Percentiles rank a stretch among this genome's conserved stretches.
Conservation (phyloP, 2,113 vertebrate species). For the Candoia aspera region DNA sequence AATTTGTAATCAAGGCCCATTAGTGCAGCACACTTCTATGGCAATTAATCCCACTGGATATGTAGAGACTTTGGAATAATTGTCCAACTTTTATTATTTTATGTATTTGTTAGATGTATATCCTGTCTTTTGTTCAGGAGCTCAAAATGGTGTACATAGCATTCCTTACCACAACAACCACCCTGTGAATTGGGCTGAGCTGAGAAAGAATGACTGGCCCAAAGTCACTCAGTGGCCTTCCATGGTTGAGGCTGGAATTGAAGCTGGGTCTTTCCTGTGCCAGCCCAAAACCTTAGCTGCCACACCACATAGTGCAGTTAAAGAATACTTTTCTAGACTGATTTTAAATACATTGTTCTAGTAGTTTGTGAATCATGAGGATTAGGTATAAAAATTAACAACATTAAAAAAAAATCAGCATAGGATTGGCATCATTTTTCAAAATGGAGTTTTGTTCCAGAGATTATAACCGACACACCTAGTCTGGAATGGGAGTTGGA, state of each 20-base stretch:
- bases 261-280: neutral
- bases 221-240: neutral
- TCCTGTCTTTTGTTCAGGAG: neutral
- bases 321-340: neutral
- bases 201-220: neutral
- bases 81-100: neutral
- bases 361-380: neutral
- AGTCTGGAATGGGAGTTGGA: slow-evolving; percentile 37
- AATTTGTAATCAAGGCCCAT: neutral
- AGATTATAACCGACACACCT: slow-evolving; percentile 37
- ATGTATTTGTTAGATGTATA: neutral
- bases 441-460: neutral
- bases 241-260: neutral
- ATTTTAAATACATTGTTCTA: neutral
- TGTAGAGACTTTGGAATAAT: neutral
- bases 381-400: neutral
- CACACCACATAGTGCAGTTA: neutral
- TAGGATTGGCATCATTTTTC: neutral
- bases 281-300: neutral
- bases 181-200: neutral
- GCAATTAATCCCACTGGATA: neutral
- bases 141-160: neutral
- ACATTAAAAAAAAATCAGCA: neutral
- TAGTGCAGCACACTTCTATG: neutral
- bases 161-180: neutral